Evolutionary conservation across 2,888 invertebrate species (phyloP), one percentile per base, ranked within the genome.

Genomic region (Amiota communis): DNA sequence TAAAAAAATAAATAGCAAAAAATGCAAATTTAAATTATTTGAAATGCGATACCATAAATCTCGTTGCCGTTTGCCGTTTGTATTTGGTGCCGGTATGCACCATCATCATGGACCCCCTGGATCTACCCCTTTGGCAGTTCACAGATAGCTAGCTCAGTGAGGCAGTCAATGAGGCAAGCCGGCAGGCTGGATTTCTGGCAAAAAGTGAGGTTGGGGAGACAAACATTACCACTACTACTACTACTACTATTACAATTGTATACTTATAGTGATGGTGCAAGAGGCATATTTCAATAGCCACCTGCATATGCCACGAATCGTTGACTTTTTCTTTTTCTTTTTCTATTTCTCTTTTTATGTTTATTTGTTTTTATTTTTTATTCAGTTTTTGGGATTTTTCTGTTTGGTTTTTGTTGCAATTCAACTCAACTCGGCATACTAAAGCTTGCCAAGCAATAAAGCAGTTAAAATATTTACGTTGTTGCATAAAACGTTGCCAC

Each of bases 221-320:
- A 36, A 36, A 2, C 36, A 36, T 36, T 36, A 36, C 36, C 1
- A 36, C 36, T 36, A 36, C 23, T 36, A 36, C n/a, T n/a, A n/a
- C n/a, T n/a, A n/a, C n/a, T 6, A 36, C 36, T 2, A 36, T 6
- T 36, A 23, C 3, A 23, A 3, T 23, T 2, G 2, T 23, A 23
- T 23, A 23, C n/a, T n/a, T 23, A 3, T 36, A 6, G 36, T 36
- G 36, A 36, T 36, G 36, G 36, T 36, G 36, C 36, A 36, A 15
- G 59, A 20, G 59, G 59, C 59, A 59, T 36, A 36, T 59, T 59
- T 59, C 36, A 63, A 15, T 53, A 82, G 82, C 82, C 86, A 84
- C 86, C 86, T 84, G 86, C 67, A 69, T 82, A 79, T 80, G 85
- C 80, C 85, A 84, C 85, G 84, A 83, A 84, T 84, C 83, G 83